A percentile compares a stretch with the other conserved stretches of the same genome.
Conservation (phyloP, 2,113 vertebrate species). For the Ictalurus furcatus region DNA sequence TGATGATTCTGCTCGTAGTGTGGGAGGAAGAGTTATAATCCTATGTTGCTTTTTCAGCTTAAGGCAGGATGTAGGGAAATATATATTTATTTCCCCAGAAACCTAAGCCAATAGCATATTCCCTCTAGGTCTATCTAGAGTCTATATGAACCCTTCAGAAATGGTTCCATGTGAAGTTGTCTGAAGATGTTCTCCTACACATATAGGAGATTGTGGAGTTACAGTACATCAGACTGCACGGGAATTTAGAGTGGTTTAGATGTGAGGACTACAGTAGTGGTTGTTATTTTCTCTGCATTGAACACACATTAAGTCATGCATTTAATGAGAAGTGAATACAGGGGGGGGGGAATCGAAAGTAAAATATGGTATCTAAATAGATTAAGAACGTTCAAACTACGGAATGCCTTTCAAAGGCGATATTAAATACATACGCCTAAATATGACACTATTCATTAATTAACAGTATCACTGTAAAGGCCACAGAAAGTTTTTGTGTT, state of each 20-base stretch:
- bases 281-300: not conserved
- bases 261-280: not conserved
- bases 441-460: not conserved
- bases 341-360: not conserved
- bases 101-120: not conserved
- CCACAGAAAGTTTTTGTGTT: not conserved
- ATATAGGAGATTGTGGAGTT: not conserved
- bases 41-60: not conserved
- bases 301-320: not conserved
- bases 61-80: slow-evolving; percentile 4
- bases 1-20: slow-evolving; percentile 14
- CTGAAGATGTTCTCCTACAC: not conserved
- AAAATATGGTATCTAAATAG: not conserved
- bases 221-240: not conserved
- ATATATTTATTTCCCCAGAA: slow-evolving; percentile 11
- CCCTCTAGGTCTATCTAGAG: not conserved
- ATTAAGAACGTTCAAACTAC: not conserved
- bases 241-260: not conserved
- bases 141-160: not conserved
- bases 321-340: not conserved
- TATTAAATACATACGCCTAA: not conserved
- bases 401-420: not conserved
- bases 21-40: slow-evolving; percentile 4
- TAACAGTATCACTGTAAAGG: not conserved
- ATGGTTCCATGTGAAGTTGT: not conserved